phyloP scores from a whole-genome alignment of 1,140 invertebrate species.

The Lineus longissimus region DNA sequence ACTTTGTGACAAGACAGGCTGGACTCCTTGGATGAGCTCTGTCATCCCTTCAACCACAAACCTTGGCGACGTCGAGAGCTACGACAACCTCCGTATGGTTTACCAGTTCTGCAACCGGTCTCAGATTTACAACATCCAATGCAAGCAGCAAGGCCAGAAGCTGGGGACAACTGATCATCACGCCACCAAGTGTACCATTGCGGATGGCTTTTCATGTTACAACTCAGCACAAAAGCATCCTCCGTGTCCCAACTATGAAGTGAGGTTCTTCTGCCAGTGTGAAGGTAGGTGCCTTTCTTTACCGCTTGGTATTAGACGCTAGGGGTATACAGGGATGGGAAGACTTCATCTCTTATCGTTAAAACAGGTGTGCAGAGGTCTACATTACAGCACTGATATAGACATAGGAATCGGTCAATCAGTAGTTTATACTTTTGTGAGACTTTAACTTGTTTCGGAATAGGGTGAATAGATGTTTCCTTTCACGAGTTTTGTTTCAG shows the following conservation, averaged over 20 bases:
- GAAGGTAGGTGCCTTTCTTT: background rate
- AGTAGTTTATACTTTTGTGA: too few species aligned
- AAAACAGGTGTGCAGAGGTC: too few species aligned
- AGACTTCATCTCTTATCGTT: too few species aligned
- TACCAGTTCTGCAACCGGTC: conserved; percentile 61
- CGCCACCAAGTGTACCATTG: conserved; percentile 32
- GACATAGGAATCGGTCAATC: too few species aligned
- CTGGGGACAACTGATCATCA: conserved; percentile 63
- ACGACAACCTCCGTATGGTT: conserved; percentile 25
- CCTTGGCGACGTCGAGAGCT: conserved; percentile 41
- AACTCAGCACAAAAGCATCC: conserved; percentile 14
- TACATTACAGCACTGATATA: too few species aligned
- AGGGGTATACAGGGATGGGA: too few species aligned
- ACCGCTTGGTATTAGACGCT: background rate
- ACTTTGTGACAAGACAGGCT: conserved; percentile 25
- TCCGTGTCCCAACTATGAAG: background rate
- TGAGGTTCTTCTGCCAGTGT: background rate
- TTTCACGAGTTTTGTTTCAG: too few species aligned
- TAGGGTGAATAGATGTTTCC: too few species aligned
- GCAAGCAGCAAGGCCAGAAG: conserved; percentile 59
- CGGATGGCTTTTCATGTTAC: conserved; percentile 33
- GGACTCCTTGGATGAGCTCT: conserved; percentile 41
- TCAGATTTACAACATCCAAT: conserved; percentile 69
- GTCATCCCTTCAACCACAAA: conserved; percentile 19
- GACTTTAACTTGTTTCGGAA: too few species aligned